Evolutionary conservation across 1,140 invertebrate species (phyloP).

Genomic region (Saccostrea echinata): DNA sequence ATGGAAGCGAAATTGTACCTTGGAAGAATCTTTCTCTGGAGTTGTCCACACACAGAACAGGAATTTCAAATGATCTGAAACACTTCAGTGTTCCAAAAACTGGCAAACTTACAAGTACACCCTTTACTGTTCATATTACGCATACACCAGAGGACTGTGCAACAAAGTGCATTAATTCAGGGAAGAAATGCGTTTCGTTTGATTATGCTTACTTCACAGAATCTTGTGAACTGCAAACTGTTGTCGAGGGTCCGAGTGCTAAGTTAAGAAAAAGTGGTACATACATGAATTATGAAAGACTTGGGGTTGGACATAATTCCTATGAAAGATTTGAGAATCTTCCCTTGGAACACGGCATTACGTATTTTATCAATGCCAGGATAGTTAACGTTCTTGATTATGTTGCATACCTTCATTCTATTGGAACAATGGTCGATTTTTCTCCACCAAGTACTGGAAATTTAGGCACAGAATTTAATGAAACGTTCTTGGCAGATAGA

Average conservation of each 20-base stretch:
- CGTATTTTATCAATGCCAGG: slow-evolving; percentile 60
- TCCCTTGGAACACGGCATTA: slow-evolving; percentile 53
- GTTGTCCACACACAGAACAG: slow-evolving; percentile 45
- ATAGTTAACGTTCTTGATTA: slow-evolving; percentile 59
- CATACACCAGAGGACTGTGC: slow-evolving; percentile 55
- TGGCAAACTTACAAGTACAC: slow-evolving; percentile 55
- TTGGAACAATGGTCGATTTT: slow-evolving; percentile 62
- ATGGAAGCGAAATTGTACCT: slow-evolving; percentile 57
- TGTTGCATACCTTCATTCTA: slow-evolving; percentile 47
- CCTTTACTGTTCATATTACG: slow-evolving; percentile 28
- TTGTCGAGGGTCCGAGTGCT: slow-evolving; percentile 56
- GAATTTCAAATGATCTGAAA: slow-evolving; percentile 13
- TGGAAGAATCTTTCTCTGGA: slow-evolving; percentile 54
- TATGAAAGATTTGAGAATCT: slow-evolving; percentile 51
- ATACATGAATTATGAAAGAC: slow-evolving; percentile 61
- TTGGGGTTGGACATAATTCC: slow-evolving; percentile 55
- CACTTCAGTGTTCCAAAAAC: slow-evolving; percentile 47
- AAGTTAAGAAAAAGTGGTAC: slow-evolving; percentile 50
- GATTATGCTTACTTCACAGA: slow-evolving; percentile 50
- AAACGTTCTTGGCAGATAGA: slow-evolving; percentile 48
- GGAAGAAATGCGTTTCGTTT: slow-evolving; percentile 63
- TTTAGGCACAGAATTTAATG: slow-evolving; percentile 27
- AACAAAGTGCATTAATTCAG: slow-evolving; percentile 50
- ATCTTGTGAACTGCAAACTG: slow-evolving; percentile 55
- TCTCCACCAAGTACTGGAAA: slow-evolving; percentile 61